Evolutionary conservation across 1,140 invertebrate genomes (phyloP).

Genomic region (Sminthurides bifidus): DNA sequence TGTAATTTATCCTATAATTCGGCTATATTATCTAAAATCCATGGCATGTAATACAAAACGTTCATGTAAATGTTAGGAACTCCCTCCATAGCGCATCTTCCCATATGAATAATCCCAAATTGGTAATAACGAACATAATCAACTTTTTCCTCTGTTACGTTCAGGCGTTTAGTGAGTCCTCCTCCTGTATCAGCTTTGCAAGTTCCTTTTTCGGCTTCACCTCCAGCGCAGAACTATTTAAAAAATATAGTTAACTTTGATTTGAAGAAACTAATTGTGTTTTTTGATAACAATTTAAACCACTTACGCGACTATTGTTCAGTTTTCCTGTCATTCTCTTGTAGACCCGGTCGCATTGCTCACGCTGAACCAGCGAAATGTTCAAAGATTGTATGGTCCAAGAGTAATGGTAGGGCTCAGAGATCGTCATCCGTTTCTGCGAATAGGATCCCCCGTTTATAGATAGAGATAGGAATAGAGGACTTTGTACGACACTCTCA

Average conservation of each 20-base stretch:
- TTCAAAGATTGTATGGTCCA: slow-evolving; percentile 4
- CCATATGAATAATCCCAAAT: slow-evolving; percentile 20
- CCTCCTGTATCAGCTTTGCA: slow-evolving; percentile 12
- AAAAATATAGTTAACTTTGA: background rate
- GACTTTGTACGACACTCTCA: background rate
- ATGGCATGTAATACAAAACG: slow-evolving; percentile 20
- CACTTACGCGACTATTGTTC: background rate
- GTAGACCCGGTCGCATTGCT: slow-evolving; percentile 20
- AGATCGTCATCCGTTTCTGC: slow-evolving; percentile 5
- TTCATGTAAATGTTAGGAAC: slow-evolving; percentile 15
- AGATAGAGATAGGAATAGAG: background rate
- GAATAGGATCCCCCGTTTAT: slow-evolving; percentile 3
- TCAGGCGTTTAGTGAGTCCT: slow-evolving; percentile 5
- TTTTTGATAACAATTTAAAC: background rate
- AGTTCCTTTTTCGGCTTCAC: slow-evolving; percentile 19
- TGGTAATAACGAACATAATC: slow-evolving; percentile 7
- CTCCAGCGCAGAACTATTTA: slow-evolving; percentile 18
- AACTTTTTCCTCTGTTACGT: background rate
- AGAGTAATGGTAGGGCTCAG: background rate
- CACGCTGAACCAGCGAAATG: slow-evolving; percentile 5
- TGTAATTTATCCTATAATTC: too few relatives aligned
- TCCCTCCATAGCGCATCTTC: slow-evolving; percentile 10
- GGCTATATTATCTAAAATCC: slow-evolving; percentile 23
- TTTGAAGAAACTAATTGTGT: background rate
- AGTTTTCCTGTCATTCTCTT: slow-evolving; percentile 15